Evolutionary conservation across 2,113 vertebrate species (phyloP).

Genomic region (Calidris pygmaea): DNA sequence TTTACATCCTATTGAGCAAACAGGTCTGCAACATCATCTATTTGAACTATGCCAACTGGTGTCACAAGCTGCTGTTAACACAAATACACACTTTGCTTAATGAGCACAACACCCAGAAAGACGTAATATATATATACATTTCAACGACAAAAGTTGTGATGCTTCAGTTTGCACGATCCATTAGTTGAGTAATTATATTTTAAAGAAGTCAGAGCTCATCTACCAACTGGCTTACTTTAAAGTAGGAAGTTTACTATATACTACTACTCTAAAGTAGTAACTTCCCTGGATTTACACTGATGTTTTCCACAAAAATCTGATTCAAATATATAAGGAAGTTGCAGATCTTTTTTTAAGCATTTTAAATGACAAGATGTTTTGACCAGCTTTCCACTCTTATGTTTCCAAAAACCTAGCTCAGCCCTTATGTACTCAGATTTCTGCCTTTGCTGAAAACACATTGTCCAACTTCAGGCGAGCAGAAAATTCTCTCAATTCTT

Average conservation of each 20-base stretch:
- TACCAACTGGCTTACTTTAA: neutral
- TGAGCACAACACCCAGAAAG: neutral
- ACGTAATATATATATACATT: accelerated
- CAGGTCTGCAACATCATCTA: neutral
- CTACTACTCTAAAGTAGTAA: neutral
- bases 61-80: neutral
- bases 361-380: neutral
- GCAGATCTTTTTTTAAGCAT: neutral
- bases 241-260: neutral
- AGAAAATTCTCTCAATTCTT: neutral
- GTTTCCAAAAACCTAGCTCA: neutral
- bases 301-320: neutral
- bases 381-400: neutral
- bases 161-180: accelerated
- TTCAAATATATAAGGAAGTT: neutral
- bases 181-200: neutral
- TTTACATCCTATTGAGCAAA: neutral
- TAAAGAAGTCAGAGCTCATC: neutral
- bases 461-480: neutral
- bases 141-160: neutral
- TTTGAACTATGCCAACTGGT: neutral
- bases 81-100: accelerated
- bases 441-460: neutral
- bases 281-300: neutral
- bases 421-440: neutral